Percentiles rank a stretch among this genome's conserved stretches.
Conservation (phyloP, 2,888 invertebrate genomes). For the Trissoscelio sp. region DNA sequence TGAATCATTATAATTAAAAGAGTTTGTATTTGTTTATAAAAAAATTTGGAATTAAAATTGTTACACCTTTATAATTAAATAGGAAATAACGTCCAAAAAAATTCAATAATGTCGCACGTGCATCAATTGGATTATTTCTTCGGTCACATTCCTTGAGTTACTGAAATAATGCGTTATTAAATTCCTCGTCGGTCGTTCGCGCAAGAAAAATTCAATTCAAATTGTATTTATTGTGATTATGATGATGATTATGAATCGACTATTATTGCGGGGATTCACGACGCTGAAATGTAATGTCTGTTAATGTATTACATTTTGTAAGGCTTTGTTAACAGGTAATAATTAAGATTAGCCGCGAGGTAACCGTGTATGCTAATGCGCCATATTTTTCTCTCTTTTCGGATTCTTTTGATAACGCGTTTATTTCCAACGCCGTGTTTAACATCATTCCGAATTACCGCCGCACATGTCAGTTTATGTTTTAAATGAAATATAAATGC, state of each 20-base stretch:
- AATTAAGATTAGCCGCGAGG: slow-evolving; percentile 61
- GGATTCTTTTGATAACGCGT: slow-evolving; percentile 60
- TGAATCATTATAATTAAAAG: too few species aligned
- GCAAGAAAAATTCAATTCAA: slow-evolving; percentile 36
- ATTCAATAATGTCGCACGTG: slow-evolving; percentile 60
- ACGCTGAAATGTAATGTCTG: slow-evolving; percentile 34
- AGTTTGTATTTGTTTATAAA: too few species aligned
- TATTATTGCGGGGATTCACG: slow-evolving; percentile 15
- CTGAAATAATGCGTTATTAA: slow-evolving; percentile 53
- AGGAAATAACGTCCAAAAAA: slow-evolving; percentile 18
- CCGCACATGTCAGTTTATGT: slow-evolving; percentile 41
- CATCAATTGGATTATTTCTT: slow-evolving; percentile 60
- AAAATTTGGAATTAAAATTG: not conserved
- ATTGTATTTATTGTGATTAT: slow-evolving; percentile 43
- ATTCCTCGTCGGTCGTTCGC: slow-evolving; percentile 35
- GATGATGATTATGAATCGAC: slow-evolving; percentile 30
- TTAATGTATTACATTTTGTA: slow-evolving; percentile 45
- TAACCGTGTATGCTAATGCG: slow-evolving; percentile 53
- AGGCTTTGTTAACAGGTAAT: slow-evolving; percentile 60
- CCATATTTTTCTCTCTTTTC: slow-evolving; percentile 37
- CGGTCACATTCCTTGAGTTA: slow-evolving; percentile 41
- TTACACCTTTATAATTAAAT: slow-evolving; percentile 6
- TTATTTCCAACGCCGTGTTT: slow-evolving; percentile 38
- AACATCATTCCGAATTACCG: slow-evolving; percentile 57
- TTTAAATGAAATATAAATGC: slow-evolving; percentile 59